Evolutionary conservation across 2,797 vertebrate species (phyloP), one percentile per base, ranked within the genome.

Genomic region (Anniella stebbinsi): DNA sequence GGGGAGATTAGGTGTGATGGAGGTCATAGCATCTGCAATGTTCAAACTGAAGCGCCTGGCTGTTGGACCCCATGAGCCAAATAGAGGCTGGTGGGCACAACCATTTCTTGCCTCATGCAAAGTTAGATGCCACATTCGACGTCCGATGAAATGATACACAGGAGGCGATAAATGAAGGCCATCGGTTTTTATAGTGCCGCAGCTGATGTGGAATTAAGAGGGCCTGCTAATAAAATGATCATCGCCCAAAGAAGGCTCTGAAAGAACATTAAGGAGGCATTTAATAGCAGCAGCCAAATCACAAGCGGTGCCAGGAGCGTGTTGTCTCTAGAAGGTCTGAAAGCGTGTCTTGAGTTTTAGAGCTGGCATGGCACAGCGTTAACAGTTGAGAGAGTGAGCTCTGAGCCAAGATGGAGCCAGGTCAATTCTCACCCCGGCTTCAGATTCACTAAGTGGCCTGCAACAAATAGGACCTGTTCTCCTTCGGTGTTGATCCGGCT

Each of bases 221-320:
- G n/a, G 60, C 57, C 18, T 86, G 63, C 91, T 93, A 93, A 78
- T 80, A 70, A 84, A 92, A 90, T 80, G 93, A 92, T 89, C 77
- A 38, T 48, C 92, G 51, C 25, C 90, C 57, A 87, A 38, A 45
- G 93, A 75, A 92, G 70, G 57, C 72, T 85, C 2, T 30, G 15
- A 67, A 67, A 45, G 25, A 45, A 57, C 77, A 30, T 63, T 66
- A 11, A 45, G 25, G 38, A n/a, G 33, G 25, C 1, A 57, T 63
- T 63, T 10, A 33, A 7, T 12, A 41, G 12, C 12, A 9, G 17
- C 28, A 51, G 57, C 33, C 6, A 17, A 9, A 3, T 73, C 11
- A 21, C 6, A 57, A 33, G 48, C 7, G 5, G 69, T 33, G 38
- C 54, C 38, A 36, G 51, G 84, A 1, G 13, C 5, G 13, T 25